Base-by-base conservation (phyloP, 2,113 vertebrate species). In the Eudyptes chrysolophus region DNA sequence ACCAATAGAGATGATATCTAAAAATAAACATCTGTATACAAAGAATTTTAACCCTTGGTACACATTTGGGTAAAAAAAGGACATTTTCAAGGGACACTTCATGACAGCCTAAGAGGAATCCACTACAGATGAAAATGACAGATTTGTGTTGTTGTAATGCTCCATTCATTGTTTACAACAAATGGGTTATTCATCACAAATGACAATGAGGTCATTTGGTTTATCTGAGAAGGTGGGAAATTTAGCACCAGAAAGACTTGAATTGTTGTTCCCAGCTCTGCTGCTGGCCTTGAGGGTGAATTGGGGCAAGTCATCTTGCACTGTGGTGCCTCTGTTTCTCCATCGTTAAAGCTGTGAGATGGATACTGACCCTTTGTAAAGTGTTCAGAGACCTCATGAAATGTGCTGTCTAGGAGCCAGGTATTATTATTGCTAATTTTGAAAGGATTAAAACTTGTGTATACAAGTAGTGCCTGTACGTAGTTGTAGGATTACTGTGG, bases 21-120 rank as follows among this genome's bases (percentile, higher is more conserved):
- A 97, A 97, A 97, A 97, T 95, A 98, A 96, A 97, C 64, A 97
- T 70, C 84, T 97, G 57, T 79, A 84, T 95, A 71, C 11, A 81
- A 92, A 96, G 95, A 94, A 71, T 95, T 97, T 77, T 97, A 94
- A 97, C 84, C 68, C 94, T 74, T 40, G 64, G 32, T 86, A 89
- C 3, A 54, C 30, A 58, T 49, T 46, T 78, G 36, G 52, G n/a
- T n/a, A 60, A 90, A 85, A 87, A 95, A 81, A 82, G 84, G 72
- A 51, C 71, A 42, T 76, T 89, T 94, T 97, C 83, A 94, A 96
- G 78, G n/a, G 30, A 95, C 55, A n/a, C 55, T 66, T 70, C 44
- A 74, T 44, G 61, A 30, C 46, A 92, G 66, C 49, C 27, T 44
- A 89, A 92, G 87, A 95, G 83, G 85, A 91, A 95, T 89, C 80